Evolutionary conservation across 2,797 vertebrate genomes (phyloP).

Genomic region (Rhinogobio ventralis): DNA sequence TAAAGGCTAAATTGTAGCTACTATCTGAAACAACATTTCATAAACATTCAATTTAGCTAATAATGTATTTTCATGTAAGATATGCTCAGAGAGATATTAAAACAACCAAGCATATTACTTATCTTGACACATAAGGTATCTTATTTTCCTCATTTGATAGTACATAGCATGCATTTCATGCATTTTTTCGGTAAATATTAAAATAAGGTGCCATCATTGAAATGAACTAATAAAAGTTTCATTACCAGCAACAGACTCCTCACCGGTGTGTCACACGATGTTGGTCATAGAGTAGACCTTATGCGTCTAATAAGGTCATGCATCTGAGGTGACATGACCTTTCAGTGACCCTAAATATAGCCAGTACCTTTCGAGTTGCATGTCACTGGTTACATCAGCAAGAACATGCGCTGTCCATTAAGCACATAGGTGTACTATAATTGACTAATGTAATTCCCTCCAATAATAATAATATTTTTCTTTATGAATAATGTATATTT

Average conservation of each 20-base stretch:
- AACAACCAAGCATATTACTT: background rate
- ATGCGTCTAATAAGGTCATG: conserved; percentile 49
- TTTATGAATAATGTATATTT: background rate
- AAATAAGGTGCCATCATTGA: background rate
- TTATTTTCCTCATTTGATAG: background rate
- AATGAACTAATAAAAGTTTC: background rate
- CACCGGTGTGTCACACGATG: conserved; percentile 18
- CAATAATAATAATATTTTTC: background rate
- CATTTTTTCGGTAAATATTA: background rate
- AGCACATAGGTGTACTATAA: background rate
- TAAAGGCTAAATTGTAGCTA: background rate
- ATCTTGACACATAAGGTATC: background rate
- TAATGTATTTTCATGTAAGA: background rate
- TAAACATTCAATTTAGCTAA: background rate
- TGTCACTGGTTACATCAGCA: background rate
- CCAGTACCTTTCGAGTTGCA: conserved; percentile 15
- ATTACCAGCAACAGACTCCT: conserved; percentile 43
- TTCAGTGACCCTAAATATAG: conserved; percentile 57
- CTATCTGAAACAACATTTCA: background rate
- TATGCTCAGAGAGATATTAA: background rate
- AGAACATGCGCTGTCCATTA: background rate
- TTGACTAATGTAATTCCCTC: background rate
- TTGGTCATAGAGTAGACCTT: conserved; percentile 18
- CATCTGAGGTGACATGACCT: conserved; percentile 50
- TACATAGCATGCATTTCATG: background rate